Conservation (phyloP, 2,888 invertebrate genomes). For the Agrotis ipsilon region DNA sequence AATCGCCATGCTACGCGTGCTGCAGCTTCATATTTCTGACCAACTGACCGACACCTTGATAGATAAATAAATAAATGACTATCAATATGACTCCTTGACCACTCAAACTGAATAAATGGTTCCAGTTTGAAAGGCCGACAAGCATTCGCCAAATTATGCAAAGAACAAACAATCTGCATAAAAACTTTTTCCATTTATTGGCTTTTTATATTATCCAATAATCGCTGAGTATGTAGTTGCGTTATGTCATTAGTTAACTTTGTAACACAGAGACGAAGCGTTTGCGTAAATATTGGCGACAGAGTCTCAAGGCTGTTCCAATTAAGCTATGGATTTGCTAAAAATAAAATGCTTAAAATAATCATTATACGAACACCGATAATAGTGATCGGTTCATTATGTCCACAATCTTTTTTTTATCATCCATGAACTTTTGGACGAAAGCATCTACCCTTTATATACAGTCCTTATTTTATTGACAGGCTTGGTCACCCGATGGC, state of each 20-base stretch:
- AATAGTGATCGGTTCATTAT: constrained; percentile 55
- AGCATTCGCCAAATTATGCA: constrained; percentile 10
- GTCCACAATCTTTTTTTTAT: constrained; percentile 35
- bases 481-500: not conserved
- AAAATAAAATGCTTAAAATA: constrained; percentile 69
- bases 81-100: not conserved
- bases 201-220: constrained; percentile 42
- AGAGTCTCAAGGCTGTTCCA: constrained; percentile 79
- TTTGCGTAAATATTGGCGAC: constrained; percentile 83
- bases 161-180: constrained; percentile 5
- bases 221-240: constrained; percentile 50
- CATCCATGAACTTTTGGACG: constrained; percentile 24
- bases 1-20: too few species aligned
- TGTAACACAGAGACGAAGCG: constrained; percentile 67
- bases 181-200: constrained; percentile 38
- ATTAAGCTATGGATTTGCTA: constrained; percentile 69
- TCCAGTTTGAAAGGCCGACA: not conserved
- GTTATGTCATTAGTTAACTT: constrained; percentile 78
- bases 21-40: not conserved
- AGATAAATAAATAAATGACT: not conserved
- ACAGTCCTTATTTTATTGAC: not conserved
- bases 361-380: constrained; percentile 60
- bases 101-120: not conserved
- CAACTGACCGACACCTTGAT: not conserved
- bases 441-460: not conserved